Evolutionary conservation across 1,140 invertebrate species (phyloP).

Genomic region (Mesaphorura yosii): DNA sequence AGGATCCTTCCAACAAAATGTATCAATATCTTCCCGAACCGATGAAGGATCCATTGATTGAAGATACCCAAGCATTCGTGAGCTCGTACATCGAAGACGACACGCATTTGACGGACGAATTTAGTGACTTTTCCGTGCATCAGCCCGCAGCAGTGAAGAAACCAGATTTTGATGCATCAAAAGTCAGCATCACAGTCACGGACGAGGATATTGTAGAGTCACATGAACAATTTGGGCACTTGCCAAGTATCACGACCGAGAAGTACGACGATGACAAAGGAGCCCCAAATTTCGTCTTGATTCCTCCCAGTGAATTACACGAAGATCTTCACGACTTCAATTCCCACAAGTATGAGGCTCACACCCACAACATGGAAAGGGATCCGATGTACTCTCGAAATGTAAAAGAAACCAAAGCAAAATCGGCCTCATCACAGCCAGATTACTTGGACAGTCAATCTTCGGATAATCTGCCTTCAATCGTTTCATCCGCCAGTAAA

Average conservation of each 20-base stretch:
- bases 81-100: slow-evolving; percentile 5
- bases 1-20: slow-evolving; percentile 20
- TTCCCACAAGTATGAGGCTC: background rate
- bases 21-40: slow-evolving; percentile 28
- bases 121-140: background rate
- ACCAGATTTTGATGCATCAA: slow-evolving; percentile 1
- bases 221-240: slow-evolving; percentile 6
- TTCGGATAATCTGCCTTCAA: slow-evolving; percentile 9
- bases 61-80: slow-evolving; percentile 7
- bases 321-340: background rate
- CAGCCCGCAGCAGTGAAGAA: background rate
- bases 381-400: background rate
- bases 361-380: too few species aligned
- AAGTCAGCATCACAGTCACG: slow-evolving; percentile 1
- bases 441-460: too few species aligned
- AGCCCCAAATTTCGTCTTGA: background rate
- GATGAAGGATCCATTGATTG: slow-evolving; percentile 19
- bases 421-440: too few species aligned
- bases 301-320: background rate
- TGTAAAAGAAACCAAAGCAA: too few species aligned
- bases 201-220: background rate
- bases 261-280: background rate
- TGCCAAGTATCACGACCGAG: background rate
- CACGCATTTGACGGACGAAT: background rate
- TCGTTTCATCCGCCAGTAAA: slow-evolving; percentile 4